Evolutionary conservation across 2,888 invertebrate species (phyloP).

Genomic region (Pterobdella sp.): DNA sequence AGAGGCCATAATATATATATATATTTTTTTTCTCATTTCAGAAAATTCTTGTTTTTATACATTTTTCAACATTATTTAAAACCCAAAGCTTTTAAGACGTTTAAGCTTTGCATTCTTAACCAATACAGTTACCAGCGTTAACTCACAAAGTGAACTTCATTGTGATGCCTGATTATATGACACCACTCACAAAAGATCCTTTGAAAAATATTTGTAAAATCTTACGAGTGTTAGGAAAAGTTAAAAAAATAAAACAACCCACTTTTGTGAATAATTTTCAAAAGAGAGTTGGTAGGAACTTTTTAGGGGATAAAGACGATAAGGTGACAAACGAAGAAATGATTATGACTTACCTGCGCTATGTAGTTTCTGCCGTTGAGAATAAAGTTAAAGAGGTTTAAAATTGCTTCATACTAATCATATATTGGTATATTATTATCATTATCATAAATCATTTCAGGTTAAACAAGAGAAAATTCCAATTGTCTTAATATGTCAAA

Average conservation of each 20-base stretch:
- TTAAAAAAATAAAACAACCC: background rate
- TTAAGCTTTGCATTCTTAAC: too few relatives aligned
- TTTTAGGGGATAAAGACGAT: background rate
- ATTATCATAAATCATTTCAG: background rate
- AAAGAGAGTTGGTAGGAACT: too few relatives aligned
- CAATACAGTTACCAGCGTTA: too few relatives aligned
- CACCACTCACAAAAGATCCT: too few relatives aligned
- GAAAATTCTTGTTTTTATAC: too few relatives aligned
- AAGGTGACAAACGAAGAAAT: background rate
- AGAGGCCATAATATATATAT: too few relatives aligned
- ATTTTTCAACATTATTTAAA: too few relatives aligned
- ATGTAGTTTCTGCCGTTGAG: background rate
- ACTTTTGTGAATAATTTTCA: background rate
- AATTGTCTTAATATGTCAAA: background rate
- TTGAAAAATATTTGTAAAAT: background rate
- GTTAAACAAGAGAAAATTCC: background rate
- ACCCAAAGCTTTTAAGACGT: too few relatives aligned
- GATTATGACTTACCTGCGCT: constrained; percentile 4
- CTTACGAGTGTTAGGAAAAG: background rate
- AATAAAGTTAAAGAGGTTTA: background rate
- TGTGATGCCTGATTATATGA: too few relatives aligned
- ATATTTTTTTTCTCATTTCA: too few relatives aligned
- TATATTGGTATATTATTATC: background rate
- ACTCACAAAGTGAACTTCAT: too few relatives aligned
- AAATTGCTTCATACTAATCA: too few relatives aligned